Percentiles rank a stretch among this genome's conserved stretches.
phyloP scores from a whole-genome alignment of 35 echinoderm and acorn worm species.

The Heliocidaris tuberculata region DNA sequence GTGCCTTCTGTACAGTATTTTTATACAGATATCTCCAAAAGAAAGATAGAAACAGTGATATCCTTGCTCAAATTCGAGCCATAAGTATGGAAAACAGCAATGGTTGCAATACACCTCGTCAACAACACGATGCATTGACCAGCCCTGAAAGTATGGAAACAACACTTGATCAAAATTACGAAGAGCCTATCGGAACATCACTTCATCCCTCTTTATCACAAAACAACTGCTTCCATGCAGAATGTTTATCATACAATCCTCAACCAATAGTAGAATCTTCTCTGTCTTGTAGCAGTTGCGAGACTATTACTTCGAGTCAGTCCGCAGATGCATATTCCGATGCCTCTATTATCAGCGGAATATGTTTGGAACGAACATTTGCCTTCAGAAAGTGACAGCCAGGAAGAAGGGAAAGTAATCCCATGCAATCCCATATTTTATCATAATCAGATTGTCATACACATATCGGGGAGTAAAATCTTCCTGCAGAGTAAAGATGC shows the following conservation, averaged over 20 bases:
- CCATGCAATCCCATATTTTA: not conserved
- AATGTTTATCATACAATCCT: not conserved
- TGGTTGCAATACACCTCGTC: not conserved
- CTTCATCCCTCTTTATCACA: not conserved
- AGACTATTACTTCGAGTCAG: not conserved
- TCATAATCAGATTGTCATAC: not conserved
- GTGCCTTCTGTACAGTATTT: not conserved
- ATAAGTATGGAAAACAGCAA: not conserved
- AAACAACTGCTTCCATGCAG: not conserved
- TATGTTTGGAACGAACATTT: not conserved
- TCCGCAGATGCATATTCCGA: not conserved
- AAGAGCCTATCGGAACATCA: not conserved
- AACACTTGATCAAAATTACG: not conserved
- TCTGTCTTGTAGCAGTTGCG: not conserved
- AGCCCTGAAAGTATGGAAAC: not conserved
- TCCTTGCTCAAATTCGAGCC: not conserved
- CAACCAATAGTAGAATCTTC: not conserved
- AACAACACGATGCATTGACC: not conserved
- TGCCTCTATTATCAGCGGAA: not conserved
- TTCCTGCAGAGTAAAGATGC: not conserved
- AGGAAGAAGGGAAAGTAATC: not conserved
- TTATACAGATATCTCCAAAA: not conserved
- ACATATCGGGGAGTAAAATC: not conserved
- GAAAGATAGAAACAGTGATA: not conserved
- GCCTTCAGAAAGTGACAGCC: not conserved